These are phyloP conservation scores for Onychostruthus taczanowskii DNA, from an alignment of 2,113 vertebrate genomes.

Conservation along the genomic window DNA sequence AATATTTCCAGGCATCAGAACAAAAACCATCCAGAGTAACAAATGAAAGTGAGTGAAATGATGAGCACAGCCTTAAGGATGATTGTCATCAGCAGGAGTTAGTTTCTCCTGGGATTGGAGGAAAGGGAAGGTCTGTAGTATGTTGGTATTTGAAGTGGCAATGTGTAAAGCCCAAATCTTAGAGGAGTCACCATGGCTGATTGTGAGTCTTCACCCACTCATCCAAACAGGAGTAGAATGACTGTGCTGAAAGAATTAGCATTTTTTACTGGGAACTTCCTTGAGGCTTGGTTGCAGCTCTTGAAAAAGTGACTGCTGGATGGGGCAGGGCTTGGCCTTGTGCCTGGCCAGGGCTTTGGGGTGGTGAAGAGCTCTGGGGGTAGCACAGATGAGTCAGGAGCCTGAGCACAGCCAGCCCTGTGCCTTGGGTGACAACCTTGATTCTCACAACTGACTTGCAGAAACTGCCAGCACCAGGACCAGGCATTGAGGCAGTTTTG, in stretches of 20 bases:
- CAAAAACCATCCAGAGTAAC: neutral
- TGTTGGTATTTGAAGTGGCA: neutral
- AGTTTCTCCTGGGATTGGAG: neutral
- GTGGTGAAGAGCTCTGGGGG: neutral
- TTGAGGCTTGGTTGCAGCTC: neutral
- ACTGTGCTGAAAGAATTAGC: neutral
- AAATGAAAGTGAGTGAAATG: neutral
- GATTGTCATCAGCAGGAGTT: neutral
- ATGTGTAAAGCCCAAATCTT: neutral
- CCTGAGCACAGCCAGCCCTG: neutral
- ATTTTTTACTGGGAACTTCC: neutral
- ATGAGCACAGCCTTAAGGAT: neutral
- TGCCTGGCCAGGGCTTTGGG: constrained; percentile 5
- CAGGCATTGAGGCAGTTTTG: neutral
- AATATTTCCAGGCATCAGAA: neutral
- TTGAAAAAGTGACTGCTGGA: neutral
- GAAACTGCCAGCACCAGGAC: neutral
- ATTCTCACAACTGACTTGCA: neutral
- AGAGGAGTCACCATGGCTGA: neutral
- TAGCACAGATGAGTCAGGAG: constrained; percentile 30
- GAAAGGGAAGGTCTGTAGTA: neutral
- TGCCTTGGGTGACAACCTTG: neutral
- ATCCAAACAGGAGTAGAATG: neutral
- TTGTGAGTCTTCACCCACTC: neutral
- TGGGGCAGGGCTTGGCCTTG: constrained; percentile 15